These are phyloP conservation scores for Hypolimnas misippus DNA, from an alignment of 2,888 invertebrate species.

Conservation along the genomic window DNA sequence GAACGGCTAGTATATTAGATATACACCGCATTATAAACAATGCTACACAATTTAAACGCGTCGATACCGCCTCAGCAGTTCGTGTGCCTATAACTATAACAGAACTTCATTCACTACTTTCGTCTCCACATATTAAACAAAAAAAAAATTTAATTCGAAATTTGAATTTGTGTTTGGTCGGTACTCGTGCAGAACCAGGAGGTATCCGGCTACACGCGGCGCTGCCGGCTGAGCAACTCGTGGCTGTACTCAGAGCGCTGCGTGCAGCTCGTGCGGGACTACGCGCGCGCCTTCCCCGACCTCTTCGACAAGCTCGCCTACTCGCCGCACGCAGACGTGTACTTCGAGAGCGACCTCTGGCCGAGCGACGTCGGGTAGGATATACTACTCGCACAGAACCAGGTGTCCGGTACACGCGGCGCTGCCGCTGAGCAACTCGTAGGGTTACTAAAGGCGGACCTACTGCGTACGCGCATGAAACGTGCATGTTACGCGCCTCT, in stretches of 20 bases:
- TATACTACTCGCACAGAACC: neutral
- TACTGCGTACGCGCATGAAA: too few species aligned
- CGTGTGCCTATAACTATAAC: too few species aligned
- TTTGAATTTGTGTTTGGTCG: neutral
- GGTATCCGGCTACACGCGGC: constrained; percentile 92
- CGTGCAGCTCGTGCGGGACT: constrained; percentile 87
- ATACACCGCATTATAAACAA: too few species aligned
- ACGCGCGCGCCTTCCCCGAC: constrained; percentile 88
- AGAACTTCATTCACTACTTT: too few species aligned
- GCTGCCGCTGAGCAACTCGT: too few species aligned
- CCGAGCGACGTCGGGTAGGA: constrained; percentile 80
- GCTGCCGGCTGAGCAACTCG: constrained; percentile 79
- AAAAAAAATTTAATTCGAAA: neutral
- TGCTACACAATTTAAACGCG: too few species aligned
- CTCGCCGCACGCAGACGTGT: constrained; percentile 74
- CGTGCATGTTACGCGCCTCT: too few species aligned
- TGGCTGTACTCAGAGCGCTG: constrained; percentile 94
- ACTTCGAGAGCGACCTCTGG: constrained; percentile 88
- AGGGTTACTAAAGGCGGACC: too few species aligned
- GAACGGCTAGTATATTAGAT: too few species aligned
- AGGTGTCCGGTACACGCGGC: too few species aligned
- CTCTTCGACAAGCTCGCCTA: constrained; percentile 86
- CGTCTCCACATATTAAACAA: too few species aligned
- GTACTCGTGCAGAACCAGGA: constrained; percentile 82
- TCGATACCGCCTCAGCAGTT: too few species aligned